A percentile compares a stretch with the other conserved stretches of the same genome.
These are phyloP conservation scores for Ricordea florida DNA, from an alignment of 92 coral and sea anemone species.

Conservation along the genomic window DNA sequence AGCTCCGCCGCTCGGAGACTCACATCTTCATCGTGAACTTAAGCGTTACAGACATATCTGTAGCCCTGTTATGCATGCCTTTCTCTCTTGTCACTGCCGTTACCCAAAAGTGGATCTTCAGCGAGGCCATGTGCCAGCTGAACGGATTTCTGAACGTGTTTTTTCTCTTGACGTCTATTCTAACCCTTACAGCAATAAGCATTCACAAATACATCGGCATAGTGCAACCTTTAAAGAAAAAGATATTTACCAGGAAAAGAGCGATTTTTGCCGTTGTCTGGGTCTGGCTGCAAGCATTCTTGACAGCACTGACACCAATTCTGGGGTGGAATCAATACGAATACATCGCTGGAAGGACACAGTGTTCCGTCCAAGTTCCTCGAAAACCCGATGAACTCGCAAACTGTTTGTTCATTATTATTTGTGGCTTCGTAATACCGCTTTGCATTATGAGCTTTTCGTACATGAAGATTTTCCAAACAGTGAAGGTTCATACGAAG, in stretches of 20 bases:
- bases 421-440: slow-evolving; percentile 67
- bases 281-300: slow-evolving; percentile 53
- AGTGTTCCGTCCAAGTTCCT: slow-evolving; percentile 63
- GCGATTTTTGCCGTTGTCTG: slow-evolving; percentile 39
- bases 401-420: slow-evolving; percentile 60
- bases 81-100: slow-evolving; percentile 54
- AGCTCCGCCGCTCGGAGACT: slow-evolving; percentile 55
- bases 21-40: slow-evolving; percentile 59
- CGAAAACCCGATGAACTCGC: slow-evolving; percentile 27
- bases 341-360: slow-evolving; percentile 59
- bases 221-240: slow-evolving; percentile 27
- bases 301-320: slow-evolving; percentile 58
- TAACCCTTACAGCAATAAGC: slow-evolving; percentile 68
- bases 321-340: slow-evolving; percentile 66
- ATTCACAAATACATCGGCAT: slow-evolving; percentile 59
- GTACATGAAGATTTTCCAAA: slow-evolving; percentile 49
- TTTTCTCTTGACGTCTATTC: slow-evolving; percentile 51
- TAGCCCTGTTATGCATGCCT: slow-evolving; percentile 63
- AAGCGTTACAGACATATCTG: slow-evolving; percentile 60
- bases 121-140: slow-evolving; percentile 33
- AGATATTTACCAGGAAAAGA: slow-evolving; percentile 37
- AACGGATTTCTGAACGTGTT: slow-evolving; percentile 66
- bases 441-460: slow-evolving; percentile 61
- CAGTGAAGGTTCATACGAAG: slow-evolving; percentile 52
- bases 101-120: slow-evolving; percentile 45